Evolutionary conservation across 2,797 vertebrate species (phyloP).

Genomic region (Aldrovandia affinis): DNA sequence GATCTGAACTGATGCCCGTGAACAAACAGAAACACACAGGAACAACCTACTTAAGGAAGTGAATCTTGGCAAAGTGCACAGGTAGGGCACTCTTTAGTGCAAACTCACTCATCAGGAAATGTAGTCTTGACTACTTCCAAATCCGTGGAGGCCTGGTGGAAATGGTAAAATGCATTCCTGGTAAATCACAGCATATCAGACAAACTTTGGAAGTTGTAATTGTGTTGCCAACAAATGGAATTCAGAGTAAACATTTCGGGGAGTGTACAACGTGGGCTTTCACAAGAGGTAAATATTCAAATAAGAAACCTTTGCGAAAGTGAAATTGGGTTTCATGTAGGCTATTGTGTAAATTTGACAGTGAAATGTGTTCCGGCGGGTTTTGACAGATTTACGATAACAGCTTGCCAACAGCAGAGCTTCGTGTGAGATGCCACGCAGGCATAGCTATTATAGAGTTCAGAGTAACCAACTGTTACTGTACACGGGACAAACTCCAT

Average conservation of each 20-base stretch:
- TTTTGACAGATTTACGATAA: slow-evolving; percentile 18
- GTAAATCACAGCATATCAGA: slow-evolving; percentile 37
- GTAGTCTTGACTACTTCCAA: neutral
- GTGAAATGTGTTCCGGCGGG: neutral
- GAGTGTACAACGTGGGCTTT: slow-evolving; percentile 16
- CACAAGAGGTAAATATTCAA: slow-evolving; percentile 11
- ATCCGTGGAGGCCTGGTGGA: neutral
- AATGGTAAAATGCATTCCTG: neutral
- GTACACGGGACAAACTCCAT: neutral
- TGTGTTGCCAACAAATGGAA: neutral
- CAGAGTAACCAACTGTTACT: neutral
- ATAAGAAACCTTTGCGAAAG: neutral
- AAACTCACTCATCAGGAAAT: slow-evolving; percentile 7
- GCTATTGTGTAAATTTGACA: slow-evolving; percentile 5
- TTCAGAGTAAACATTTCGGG: neutral
- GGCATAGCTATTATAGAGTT: slow-evolving; percentile 49
- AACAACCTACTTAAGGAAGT: slow-evolving; percentile 10
- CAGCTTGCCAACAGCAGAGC: slow-evolving; percentile 1
- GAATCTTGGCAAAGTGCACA: neutral
- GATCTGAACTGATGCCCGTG: neutral
- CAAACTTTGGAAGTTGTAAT: slow-evolving; percentile 35
- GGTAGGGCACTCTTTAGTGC: neutral
- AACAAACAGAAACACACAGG: neutral
- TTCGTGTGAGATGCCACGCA: slow-evolving; percentile 68
- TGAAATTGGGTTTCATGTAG: neutral